Evolutionary conservation across 1,140 invertebrate species (phyloP), one percentile per base, ranked within the genome.

Genomic region (Drosophila murphyi): DNA sequence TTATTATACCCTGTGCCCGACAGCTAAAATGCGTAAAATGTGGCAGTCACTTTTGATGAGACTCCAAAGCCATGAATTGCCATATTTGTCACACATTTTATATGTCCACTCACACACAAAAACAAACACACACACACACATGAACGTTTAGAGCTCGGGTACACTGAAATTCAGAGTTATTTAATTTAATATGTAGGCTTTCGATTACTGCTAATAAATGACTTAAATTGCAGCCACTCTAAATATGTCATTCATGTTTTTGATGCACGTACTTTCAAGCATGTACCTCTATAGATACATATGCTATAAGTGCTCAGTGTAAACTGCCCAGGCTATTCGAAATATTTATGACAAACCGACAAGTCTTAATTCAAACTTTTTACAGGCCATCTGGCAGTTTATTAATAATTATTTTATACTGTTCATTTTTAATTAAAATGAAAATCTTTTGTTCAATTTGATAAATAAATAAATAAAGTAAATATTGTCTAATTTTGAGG

Each of bases 1-100:
- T 72, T 65, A 50, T 28, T 34, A 35, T 65, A 54, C 37, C 50
- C 62, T 28, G 8, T 2, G 41, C 56, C n/a, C 29, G 20, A 35
- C 7, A 28, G 43, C 12, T 10, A 60, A 47, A 60, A 47, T 47
- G 56, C 29, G 41, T 47, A 34, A 45, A 41, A 43, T 31, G 55
- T 20, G 20, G 0, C 20, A 20, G 20, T 20, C 20, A 28, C 8
- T 31, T 43, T 28, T 20, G 37, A 56, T 31, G 54, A 8, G 54
- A 3, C 20, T 41, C 5, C 35, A 54, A 20, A 37, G 52, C 52
- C 28, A 3, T 54, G 20, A 43, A 57, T 20, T 29, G 57, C 29
- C 57, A 60, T 20, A 31, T 12, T 41, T 12, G 10, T 60, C 5
- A 29, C 57, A 20, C n/a, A 7, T 54, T 54, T 3, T 10, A 6